Evolutionary conservation across 2,113 vertebrate species (phyloP).

Genomic region (Spea bombifrons): DNA sequence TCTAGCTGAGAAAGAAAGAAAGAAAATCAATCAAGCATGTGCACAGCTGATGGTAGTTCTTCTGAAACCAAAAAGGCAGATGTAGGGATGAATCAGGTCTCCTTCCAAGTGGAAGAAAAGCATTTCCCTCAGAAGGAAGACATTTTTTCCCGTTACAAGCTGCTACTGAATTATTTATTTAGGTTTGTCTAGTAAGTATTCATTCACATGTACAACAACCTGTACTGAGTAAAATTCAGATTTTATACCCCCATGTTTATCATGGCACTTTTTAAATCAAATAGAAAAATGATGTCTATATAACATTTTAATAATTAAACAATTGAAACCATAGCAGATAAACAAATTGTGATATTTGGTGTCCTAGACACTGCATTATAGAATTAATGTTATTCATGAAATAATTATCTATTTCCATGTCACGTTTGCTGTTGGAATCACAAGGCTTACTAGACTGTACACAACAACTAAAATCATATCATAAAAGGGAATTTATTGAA

Average conservation of each 20-base stretch:
- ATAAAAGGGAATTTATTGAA: no score
- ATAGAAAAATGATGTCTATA: no score
- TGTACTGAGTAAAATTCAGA: background rate
- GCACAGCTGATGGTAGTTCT: conserved; percentile 45
- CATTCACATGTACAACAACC: conserved; percentile 10
- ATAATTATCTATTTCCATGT: no score
- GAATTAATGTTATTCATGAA: no score
- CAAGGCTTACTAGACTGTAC: no score
- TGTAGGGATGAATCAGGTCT: conserved; percentile 42
- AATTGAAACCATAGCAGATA: no score
- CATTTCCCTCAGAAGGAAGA: conserved; percentile 37
- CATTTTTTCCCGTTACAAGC: conserved; percentile 39
- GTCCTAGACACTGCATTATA: no score
- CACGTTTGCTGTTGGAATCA: no score
- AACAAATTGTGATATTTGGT: no score
- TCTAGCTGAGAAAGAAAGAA: conserved; percentile 14
- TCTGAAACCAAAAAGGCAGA: conserved; percentile 47
- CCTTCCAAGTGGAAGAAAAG: conserved; percentile 45
- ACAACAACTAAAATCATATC: no score
- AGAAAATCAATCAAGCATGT: conserved; percentile 46
- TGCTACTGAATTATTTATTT: conserved; percentile 43
- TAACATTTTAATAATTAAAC: no score
- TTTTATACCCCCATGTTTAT: background rate
- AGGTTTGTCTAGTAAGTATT: conserved; percentile 18
- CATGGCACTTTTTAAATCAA: no score